Base-by-base conservation (phyloP, 2,113 vertebrate genomes). In the Rhipidura dahli region DNA sequence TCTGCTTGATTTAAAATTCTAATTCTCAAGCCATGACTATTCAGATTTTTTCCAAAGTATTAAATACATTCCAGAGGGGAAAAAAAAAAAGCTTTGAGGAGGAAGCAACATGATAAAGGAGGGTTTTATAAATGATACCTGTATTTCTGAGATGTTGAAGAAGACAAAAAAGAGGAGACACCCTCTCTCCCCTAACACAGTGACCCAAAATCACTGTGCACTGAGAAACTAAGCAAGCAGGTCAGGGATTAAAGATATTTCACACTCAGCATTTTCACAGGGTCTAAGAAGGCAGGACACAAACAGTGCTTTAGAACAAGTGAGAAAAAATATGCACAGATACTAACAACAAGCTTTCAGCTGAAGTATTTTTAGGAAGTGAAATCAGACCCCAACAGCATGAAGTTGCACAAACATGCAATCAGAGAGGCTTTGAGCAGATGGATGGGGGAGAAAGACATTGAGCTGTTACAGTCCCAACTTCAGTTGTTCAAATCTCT, bases 1-100 rank as follows among this genome's bases (percentile, higher is more conserved):
- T 89, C 75, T 76, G 87, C 81, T 97, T 59, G 91, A 98, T 97
- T 97, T 97, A 96, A 97, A 98, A 97, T 96, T 97, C 97, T 96
- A 96, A 97, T 97, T 97, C 95, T 95, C 90, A 96, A 95, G 90
- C 93, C 96, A 96, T 64, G 93, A 94, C 91, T 97, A 95, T 92
- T 97, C 95, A 92, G 95, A 96, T 95, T 97, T 90, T 89, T 87
- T 82, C 64, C 69, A 57, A 90, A 89, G 84, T 93, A 90, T 87
- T 87, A 64, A 89, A 92, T 65, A 79, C 47, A 90, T 94, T 94
- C 87, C 23, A 28, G 39, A 42, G 63, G 5, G 1, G 1, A 6
- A 54, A 24, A 57, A n/a, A 23, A 68, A 23, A 22, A 19, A 90
- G 50, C 66, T 96, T 95, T 95, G 92, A 95, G 87, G 42, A 95